Base-by-base conservation (phyloP, 92 coral and sea anemone genomes). In the Porites rus region DNA sequence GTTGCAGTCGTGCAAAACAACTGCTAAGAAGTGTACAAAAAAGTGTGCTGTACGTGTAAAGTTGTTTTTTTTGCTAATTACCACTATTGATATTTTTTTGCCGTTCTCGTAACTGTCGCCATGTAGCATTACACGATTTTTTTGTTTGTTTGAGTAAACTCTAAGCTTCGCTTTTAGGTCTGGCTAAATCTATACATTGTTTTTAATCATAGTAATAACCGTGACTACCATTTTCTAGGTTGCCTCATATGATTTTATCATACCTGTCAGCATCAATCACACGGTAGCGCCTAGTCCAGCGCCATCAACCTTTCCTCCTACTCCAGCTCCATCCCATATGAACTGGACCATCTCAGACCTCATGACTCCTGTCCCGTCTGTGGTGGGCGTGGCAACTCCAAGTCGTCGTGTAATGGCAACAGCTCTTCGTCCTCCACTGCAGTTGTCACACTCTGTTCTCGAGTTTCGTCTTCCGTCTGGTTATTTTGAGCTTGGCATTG, bases 321-420 rank as follows among this genome's bases (percentile, higher is more conserved):
- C 99, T 8, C 99, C 99, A 11, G 92, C 90, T 62, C 99, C 99
- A 75, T 97, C 99, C 13, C 92, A 93, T 64, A 97, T 95, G 53
- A 97, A 97, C 94, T 97, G 99, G 99, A 97, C 99, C 84, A 97
- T 97, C 81, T 94, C 99, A 11, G 99, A 97, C 25, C 87, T 97
- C 73, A 95, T 87, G 74, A 97, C 99, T n/a, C 99, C 99, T 2
- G 90, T 77, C 53, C 99, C 98, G 25, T 88, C 92, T 7, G 67
- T 92, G 56, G 66, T 77, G 70, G 94, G 95, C 13, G 85, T 88
- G 22, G 97, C 98, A 60, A 95, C 98, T 51, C 98, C 99, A 24
- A 95, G 99, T 66, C 93, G 99, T 3, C 95, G 98, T 20, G 98
- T 97, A n/a, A 20, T 92, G 80, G 98, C 94, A 72, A 97, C 99